phyloP scores from a whole-genome alignment of 2,113 vertebrate species.

The Hystrix cristata region DNA sequence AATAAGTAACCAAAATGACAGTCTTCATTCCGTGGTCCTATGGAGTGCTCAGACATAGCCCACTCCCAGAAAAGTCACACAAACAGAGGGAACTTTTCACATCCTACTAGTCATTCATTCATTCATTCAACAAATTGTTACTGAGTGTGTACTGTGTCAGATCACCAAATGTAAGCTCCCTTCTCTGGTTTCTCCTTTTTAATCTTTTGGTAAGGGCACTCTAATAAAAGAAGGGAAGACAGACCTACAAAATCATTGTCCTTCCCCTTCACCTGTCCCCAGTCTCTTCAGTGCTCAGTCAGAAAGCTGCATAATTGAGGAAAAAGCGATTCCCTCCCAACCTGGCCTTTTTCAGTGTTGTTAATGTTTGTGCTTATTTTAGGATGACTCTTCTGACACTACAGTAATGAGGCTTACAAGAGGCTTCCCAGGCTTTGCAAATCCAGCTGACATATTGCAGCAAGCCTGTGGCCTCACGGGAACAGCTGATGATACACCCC shows the following conservation, averaged over 20 bases:
- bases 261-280: constrained; percentile 27
- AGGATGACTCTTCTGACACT: constrained; percentile 52
- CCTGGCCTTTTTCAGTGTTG: constrained; percentile 9
- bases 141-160: not conserved
- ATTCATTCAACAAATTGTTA: not conserved
- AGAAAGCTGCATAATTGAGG: not conserved
- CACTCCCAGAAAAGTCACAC: not conserved
- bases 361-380: constrained; percentile 40
- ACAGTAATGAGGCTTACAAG: constrained; percentile 63
- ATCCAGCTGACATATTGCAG: constrained; percentile 15
- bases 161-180: not conserved
- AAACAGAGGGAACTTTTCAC: not conserved
- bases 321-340: constrained; percentile 30
- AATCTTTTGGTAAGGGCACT: not conserved
- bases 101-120: not conserved
- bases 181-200: not conserved
- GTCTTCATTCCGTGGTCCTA: not conserved
- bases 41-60: not conserved
- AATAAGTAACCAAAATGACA: not conserved
- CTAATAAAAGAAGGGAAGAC: not conserved
- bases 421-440: constrained; percentile 59
- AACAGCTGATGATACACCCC: not conserved
- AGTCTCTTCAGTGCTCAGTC: not conserved
- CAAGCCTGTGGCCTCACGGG: not conserved
- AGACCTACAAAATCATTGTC: not conserved